A percentile compares a stretch with the other conserved stretches of the same genome.
phyloP scores from a whole-genome alignment of 2,113 vertebrate species.

The Tragelaphus buxtoni region DNA sequence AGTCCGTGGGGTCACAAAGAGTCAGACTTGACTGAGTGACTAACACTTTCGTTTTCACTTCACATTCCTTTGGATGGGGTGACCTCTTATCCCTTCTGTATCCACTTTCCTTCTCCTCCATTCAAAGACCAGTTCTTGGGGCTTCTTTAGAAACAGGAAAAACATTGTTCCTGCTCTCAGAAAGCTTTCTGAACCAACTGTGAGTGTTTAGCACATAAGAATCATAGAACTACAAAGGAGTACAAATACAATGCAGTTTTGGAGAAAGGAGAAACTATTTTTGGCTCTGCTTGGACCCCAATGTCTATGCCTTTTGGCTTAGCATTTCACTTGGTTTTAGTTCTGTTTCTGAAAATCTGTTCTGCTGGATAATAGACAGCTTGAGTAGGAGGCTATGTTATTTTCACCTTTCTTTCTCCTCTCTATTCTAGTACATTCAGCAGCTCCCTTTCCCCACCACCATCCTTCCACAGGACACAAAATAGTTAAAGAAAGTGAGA shows the following conservation, averaged over 20 bases:
- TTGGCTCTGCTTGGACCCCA: not conserved
- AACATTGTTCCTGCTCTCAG: not conserved
- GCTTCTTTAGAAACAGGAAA: not conserved
- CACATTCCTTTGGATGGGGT: not conserved
- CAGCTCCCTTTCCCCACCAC: too few species aligned
- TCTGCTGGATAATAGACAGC: not conserved
- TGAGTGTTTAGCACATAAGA: fast-evolving
- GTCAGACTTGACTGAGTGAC: not conserved
- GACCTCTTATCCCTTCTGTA: not conserved
- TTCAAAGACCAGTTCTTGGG: not conserved
- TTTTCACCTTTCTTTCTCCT: not conserved
- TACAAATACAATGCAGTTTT: not conserved
- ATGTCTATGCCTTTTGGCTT: not conserved
- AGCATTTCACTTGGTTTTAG: not conserved
- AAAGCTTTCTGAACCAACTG: not conserved
- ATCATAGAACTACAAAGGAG: not conserved
- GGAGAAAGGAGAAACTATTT: not conserved
- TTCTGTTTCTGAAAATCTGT: not conserved
- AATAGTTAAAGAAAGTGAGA: not conserved
- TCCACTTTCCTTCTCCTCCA: not conserved
- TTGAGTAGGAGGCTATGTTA: fast-evolving
- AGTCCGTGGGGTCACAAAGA: not conserved
- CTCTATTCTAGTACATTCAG: not conserved
- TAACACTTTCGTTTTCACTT: not conserved
- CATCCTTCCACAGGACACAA: fast-evolving